These are phyloP conservation scores for Drosophila prosaltans DNA, from an alignment of 1,140 invertebrate genomes.

Conservation along the genomic window DNA sequence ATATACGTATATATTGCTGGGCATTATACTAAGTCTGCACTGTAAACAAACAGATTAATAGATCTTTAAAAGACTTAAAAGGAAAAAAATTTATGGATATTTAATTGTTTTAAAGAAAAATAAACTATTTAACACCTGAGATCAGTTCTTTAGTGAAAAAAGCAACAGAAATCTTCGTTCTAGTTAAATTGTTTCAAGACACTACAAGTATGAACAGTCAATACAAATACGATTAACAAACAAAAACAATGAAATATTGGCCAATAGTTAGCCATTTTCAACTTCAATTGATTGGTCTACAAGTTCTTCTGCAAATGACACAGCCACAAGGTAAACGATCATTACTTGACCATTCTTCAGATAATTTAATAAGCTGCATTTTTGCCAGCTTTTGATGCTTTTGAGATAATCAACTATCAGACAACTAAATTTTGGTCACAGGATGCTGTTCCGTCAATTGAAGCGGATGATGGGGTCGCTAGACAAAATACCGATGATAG, in stretches of 20 bases:
- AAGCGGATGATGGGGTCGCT: neutral
- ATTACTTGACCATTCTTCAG: neutral
- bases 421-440: conserved; percentile 60
- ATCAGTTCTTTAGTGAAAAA: too few relatives aligned
- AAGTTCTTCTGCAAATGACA: conserved; percentile 18
- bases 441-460: neutral
- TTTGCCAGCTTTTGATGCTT: conserved; percentile 47
- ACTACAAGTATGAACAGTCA: neutral
- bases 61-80: too few relatives aligned
- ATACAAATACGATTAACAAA: neutral
- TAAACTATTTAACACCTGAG: too few relatives aligned
- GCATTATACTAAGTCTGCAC: neutral
- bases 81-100: too few relatives aligned
- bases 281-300: conserved; percentile 29
- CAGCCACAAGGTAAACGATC: conserved; percentile 31
- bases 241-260: conserved; percentile 45
- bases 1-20: neutral
- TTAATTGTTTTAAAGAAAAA: too few relatives aligned
- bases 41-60: too few relatives aligned
- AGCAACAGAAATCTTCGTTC: neutral
- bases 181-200: neutral
- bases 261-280: conserved; percentile 2
- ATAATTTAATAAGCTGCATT: neutral
- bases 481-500: neutral
- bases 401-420: conserved; percentile 63